Base-by-base conservation (phyloP, 2,888 invertebrate genomes). In the Conus canariensis region DNA sequence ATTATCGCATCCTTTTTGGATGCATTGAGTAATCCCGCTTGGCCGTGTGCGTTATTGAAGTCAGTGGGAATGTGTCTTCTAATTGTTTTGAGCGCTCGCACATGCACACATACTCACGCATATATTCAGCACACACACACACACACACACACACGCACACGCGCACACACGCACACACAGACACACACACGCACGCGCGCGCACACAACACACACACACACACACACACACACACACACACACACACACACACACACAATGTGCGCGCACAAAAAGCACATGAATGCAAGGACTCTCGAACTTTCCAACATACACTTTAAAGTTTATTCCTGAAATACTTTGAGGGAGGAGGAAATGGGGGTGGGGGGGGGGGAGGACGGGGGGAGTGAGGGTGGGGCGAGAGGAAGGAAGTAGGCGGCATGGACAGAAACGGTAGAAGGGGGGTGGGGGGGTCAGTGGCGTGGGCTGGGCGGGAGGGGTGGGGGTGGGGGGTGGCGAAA, bases 181-280 rank as follows among this genome's bases (percentile, higher is more conserved):
- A 77, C 74, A 77, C 74, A 77, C 74, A 77, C 1, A 77, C 74
- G 30, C 74, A 77, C 74, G 30, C 74, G 30, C 74, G 74, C 74
- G 10, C 22, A 8, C 74, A 74, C 74, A 25, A 77, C 74, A 25
- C 74, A 77, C 74, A 77, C 74, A 77, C 30, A 77, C 30, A 77
- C 74, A 77, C 74, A 74, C 74, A 74, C 74, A 74, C 25, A 74
- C 74, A 74, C 74, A 9, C 74, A 74, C 74, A 74, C 74, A 9
- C 74, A 14, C 74, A 45, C 45, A 45, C 45, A 4, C 45, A 45
- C 45, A 45, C 45, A 45, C 45, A 45, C 45, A 45, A 45, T 45
- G 45, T 45, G 45, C 45, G 45, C 45, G 45, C 45, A 45, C 45
- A 45, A 45, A 1, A 45, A 45, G 22, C 74, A 74, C 74, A 12